These are phyloP conservation scores for Pachypanchax playfairii DNA, from an alignment of 2,113 vertebrate genomes.

Conservation along the genomic window DNA sequence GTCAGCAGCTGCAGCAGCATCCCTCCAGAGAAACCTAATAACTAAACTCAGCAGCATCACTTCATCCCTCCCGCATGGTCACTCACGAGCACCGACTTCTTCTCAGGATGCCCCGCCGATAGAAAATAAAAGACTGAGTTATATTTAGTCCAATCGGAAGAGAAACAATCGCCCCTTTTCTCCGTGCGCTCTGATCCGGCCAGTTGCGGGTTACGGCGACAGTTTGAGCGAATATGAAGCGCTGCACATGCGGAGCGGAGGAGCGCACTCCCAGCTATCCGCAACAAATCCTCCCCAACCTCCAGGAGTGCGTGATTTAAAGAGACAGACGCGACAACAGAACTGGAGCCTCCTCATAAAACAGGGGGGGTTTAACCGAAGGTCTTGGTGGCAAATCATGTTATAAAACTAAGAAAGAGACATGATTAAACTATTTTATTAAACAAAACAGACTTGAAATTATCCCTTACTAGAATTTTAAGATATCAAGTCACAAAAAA, in stretches of 20 bases:
- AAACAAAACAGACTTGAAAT: too few relatives aligned
- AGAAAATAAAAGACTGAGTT: conserved; percentile 3
- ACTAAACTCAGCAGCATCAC: conserved; percentile 63
- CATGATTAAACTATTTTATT: too few relatives aligned
- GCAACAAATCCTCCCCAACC: conserved; percentile 58
- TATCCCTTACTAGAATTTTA: too few relatives aligned
- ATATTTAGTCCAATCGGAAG: conserved; percentile 35
- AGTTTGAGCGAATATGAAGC: conserved; percentile 31
- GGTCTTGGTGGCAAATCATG: too few relatives aligned
- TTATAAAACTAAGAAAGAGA: too few relatives aligned
- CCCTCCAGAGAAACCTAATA: conserved; percentile 47
- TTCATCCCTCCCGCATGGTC: conserved; percentile 45
- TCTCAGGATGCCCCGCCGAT: conserved; percentile 19
- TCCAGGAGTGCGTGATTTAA: conserved; percentile 64
- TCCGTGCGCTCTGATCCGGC: conserved; percentile 3
- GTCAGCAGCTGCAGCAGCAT: conserved; percentile 38
- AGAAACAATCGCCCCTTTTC: conserved; percentile 14
- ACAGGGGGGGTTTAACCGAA: too few relatives aligned
- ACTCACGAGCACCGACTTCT: conserved; percentile 15
- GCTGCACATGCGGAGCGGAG: conserved; percentile 49
- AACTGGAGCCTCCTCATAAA: conserved; percentile 1
- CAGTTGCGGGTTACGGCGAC: conserved; percentile 36
- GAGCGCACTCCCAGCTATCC: conserved; percentile 42
- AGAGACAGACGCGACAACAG: conserved; percentile 64
- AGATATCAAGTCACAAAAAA: too few relatives aligned